Conservation (phyloP, 2,888 invertebrate genomes). For the Nemapogon koenigi region DNA sequence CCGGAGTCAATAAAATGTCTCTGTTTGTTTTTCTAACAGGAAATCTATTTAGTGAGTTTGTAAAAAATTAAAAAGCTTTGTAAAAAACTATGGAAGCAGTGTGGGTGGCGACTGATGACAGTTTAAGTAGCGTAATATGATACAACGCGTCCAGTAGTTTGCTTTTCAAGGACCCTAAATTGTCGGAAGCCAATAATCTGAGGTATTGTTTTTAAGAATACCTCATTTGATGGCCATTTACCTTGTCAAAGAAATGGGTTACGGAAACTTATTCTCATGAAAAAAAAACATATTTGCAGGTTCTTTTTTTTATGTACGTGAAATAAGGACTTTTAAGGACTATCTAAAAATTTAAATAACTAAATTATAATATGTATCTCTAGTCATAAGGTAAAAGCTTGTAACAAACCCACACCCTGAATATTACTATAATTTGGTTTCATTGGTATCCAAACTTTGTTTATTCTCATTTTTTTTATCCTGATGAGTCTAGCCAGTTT, state of each 20-base stretch:
- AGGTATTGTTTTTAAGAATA: slow-evolving; percentile 39
- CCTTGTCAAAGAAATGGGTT: slow-evolving; percentile 19
- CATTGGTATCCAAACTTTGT: too few species aligned
- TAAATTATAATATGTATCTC: too few species aligned
- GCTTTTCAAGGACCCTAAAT: slow-evolving; percentile 47
- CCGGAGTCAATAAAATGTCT: slow-evolving; percentile 54
- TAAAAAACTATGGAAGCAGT: slow-evolving; percentile 40
- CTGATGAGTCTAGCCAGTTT: too few species aligned
- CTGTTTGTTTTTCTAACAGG: slow-evolving; percentile 62
- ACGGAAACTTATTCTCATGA: slow-evolving; percentile 22
- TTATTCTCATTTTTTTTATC: too few species aligned
- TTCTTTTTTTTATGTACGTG: too few species aligned
- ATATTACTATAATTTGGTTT: too few species aligned
- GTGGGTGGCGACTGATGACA: slow-evolving; percentile 62
- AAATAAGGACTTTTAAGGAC: too few species aligned
- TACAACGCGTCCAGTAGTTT: slow-evolving; percentile 44
- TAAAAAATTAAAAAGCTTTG: slow-evolving; percentile 34
- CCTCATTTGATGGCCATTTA: slow-evolving; percentile 22
- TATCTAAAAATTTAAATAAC: too few species aligned
- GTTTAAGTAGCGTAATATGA: slow-evolving; percentile 59
- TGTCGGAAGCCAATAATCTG: slow-evolving; percentile 44
- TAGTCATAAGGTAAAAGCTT: too few species aligned
- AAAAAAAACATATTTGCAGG: too few species aligned
- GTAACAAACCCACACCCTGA: too few species aligned
- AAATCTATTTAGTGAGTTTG: slow-evolving; percentile 48